Evolutionary conservation across 1,140 invertebrate species (phyloP).

Genomic region (Nautilus pompilius): DNA sequence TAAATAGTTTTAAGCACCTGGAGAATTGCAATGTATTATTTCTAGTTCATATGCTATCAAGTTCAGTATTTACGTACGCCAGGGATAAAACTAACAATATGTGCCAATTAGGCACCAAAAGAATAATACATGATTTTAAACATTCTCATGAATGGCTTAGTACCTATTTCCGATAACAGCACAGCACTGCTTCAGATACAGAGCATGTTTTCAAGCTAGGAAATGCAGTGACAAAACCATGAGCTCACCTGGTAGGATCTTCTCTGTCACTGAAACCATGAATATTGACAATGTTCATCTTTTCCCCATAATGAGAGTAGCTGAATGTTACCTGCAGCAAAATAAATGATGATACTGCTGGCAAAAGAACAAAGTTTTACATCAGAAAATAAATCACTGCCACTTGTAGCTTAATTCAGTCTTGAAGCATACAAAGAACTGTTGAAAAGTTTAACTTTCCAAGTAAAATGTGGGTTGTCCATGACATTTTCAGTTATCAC

Average conservation of each 20-base stretch:
- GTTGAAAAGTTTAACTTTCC: too few relatives aligned
- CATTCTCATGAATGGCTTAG: neutral
- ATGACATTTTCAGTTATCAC: too few relatives aligned
- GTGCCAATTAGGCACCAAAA: neutral
- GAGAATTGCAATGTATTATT: too few relatives aligned
- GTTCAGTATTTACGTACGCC: neutral
- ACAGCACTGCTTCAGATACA: neutral
- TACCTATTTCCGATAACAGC: neutral
- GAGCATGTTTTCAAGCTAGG: neutral
- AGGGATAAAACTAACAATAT: neutral
- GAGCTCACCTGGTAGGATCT: slow-evolving; percentile 81
- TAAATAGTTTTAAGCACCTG: too few relatives aligned
- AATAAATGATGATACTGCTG: slow-evolving; percentile 25
- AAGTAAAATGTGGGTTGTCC: too few relatives aligned
- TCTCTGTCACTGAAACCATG: slow-evolving; percentile 77
- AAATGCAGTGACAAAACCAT: neutral
- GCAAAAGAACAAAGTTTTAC: too few relatives aligned
- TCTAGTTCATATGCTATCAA: too few relatives aligned
- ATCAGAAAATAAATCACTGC: too few relatives aligned
- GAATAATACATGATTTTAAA: neutral
- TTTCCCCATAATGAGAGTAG: slow-evolving; percentile 75
- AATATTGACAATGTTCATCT: slow-evolving; percentile 85
- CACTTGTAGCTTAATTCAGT: too few relatives aligned
- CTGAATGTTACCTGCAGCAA: slow-evolving; percentile 82
- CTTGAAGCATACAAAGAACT: too few relatives aligned